Percentiles rank a stretch among this genome's conserved stretches.
Evolutionary conservation across 2,113 vertebrate species (phyloP).

Genomic region (Cephalopholis sonnerati): DNA sequence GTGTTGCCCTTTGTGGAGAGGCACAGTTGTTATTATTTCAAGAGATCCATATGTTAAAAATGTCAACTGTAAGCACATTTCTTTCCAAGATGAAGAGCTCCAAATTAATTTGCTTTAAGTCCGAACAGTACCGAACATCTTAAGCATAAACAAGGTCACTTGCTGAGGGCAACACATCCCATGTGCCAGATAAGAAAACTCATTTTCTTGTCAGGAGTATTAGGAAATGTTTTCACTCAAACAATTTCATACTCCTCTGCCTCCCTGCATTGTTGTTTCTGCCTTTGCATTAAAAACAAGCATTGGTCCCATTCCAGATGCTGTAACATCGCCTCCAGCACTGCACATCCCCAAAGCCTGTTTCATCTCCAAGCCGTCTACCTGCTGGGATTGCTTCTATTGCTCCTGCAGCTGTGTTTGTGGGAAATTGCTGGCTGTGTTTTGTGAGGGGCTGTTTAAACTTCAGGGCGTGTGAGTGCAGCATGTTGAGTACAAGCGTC

Average conservation of each 20-base stretch:
- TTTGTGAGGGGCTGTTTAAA: conserved; percentile 34
- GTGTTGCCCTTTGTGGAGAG: background rate
- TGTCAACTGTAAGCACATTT: conserved; percentile 3
- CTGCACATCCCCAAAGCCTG: conserved; percentile 27
- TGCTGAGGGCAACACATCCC: conserved; percentile 40
- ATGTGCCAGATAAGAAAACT: conserved; percentile 62
- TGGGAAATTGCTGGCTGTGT: conserved; percentile 31
- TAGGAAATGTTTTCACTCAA: conserved; percentile 40
- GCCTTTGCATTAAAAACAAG: conserved; percentile 19
- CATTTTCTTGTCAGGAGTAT: conserved; percentile 43
- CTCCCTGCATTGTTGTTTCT: conserved; percentile 25
- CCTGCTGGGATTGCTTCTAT: conserved; percentile 53
- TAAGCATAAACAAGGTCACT: conserved; percentile 48
- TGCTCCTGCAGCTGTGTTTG: conserved; percentile 54
- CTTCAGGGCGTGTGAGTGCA: conserved; percentile 11
- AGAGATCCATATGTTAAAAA: conserved; percentile 12
- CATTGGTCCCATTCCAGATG: conserved; percentile 41
- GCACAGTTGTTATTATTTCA: conserved; percentile 34
- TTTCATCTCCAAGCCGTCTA: conserved; percentile 45
- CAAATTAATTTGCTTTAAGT: conserved; percentile 40
- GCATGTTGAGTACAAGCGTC: conserved; percentile 17
- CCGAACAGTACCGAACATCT: conserved; percentile 9
- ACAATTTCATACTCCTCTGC: conserved; percentile 61
- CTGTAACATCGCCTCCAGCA: conserved; percentile 22
- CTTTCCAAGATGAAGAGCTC: conserved; percentile 18